Evolutionary conservation across 2,113 vertebrate genomes (phyloP).

Genomic region (Hemicordylus capensis): DNA sequence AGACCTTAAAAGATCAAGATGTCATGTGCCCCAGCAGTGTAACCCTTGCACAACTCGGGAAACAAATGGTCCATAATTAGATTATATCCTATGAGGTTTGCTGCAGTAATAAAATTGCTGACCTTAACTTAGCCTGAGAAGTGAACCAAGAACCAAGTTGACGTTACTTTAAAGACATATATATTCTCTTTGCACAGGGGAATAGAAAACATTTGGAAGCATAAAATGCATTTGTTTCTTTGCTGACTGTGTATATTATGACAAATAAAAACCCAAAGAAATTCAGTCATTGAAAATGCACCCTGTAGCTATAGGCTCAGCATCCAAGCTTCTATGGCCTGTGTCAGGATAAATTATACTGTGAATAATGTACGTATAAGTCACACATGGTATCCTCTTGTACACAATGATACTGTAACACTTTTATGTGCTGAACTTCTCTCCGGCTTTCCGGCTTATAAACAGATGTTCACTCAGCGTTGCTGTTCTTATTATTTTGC

Average conservation of each 20-base stretch:
- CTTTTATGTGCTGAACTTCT: background rate
- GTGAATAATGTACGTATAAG: background rate
- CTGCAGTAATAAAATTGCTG: slow-evolving; percentile 11
- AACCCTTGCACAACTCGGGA: background rate
- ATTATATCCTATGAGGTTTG: slow-evolving; percentile 11
- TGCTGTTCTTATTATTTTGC: background rate
- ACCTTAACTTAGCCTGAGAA: slow-evolving; percentile 17
- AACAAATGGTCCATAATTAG: slow-evolving; percentile 11
- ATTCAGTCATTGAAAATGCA: background rate
- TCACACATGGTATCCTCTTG: background rate
- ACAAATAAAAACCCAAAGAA: background rate
- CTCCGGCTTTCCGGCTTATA: background rate
- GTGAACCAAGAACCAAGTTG: slow-evolving; percentile 5
- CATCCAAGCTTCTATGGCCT: background rate
- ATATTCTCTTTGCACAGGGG: background rate
- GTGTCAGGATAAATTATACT: background rate
- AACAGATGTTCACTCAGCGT: too few species aligned
- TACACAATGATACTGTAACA: background rate
- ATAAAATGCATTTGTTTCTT: background rate
- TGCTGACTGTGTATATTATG: background rate
- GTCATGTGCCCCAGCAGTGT: background rate
- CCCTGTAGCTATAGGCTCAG: background rate
- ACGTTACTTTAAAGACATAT: background rate
- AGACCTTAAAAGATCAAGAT: background rate
- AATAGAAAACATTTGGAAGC: slow-evolving; percentile 1